Evolutionary conservation across 2,113 vertebrate genomes (phyloP).

Genomic region (Ictalurus punctatus): DNA sequence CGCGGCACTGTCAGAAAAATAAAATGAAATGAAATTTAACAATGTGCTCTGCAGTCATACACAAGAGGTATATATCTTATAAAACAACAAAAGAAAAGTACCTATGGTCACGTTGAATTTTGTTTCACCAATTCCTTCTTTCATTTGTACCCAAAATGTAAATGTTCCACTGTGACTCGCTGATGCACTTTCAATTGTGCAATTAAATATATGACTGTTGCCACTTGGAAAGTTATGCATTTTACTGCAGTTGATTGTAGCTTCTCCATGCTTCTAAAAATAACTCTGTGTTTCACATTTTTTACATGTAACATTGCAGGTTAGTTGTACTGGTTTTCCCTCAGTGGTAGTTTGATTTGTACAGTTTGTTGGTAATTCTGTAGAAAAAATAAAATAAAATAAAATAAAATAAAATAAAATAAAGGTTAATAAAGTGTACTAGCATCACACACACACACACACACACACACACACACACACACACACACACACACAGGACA

Average conservation of each 20-base stretch:
- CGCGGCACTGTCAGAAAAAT: not conserved
- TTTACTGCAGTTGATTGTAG: too few species aligned
- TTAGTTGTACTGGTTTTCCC: not conserved
- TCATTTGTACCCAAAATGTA: not conserved
- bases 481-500: too few species aligned
- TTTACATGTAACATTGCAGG: not conserved
- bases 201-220: not conserved
- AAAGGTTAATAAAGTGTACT: not conserved
- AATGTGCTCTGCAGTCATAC: not conserved
- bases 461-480: too few species aligned
- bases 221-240: too few species aligned
- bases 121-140: rapidly evolving
- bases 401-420: not conserved
- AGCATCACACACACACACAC: not conserved
- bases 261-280: too few species aligned
- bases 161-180: not conserved
- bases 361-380: not conserved
- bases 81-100: not conserved
- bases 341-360: not conserved
- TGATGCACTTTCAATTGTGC: not conserved
- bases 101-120: not conserved
- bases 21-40: not conserved
- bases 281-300: too few species aligned
- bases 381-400: not conserved
- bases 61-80: not conserved